These are phyloP conservation scores for Nipponia nippon DNA, from an alignment of 2,113 vertebrate genomes.

Conservation along the genomic window DNA sequence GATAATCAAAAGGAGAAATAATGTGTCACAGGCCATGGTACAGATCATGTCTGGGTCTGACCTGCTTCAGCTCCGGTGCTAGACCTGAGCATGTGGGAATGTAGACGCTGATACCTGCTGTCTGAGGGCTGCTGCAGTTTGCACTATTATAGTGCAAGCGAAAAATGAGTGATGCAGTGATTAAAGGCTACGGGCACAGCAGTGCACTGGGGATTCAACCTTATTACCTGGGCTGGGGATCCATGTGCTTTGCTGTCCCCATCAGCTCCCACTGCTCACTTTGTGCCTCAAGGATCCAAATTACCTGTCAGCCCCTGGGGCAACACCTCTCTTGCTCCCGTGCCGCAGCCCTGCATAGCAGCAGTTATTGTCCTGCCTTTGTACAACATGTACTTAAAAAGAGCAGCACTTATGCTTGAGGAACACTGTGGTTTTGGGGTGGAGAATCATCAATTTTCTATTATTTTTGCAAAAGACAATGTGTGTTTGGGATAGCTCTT, in stretches of 20 bases:
- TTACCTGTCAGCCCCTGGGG: neutral
- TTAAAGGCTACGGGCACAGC: neutral
- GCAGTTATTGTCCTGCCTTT: neutral
- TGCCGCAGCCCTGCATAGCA: neutral
- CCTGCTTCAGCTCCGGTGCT: neutral
- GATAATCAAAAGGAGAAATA: neutral
- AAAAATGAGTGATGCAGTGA: neutral
- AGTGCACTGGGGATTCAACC: neutral
- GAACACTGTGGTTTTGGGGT: neutral
- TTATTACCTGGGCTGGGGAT: neutral
- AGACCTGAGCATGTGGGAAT: neutral
- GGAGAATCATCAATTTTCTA: neutral
- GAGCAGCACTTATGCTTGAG: neutral
- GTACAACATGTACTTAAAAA: neutral
- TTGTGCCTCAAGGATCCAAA: neutral
- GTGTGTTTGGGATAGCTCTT: neutral
- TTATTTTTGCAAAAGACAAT: slow-evolving; percentile 14
- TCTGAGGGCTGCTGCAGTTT: neutral
- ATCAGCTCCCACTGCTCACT: neutral
- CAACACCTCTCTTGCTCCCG: neutral
- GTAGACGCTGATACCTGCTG: neutral
- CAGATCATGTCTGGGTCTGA: neutral
- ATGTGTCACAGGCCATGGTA: neutral
- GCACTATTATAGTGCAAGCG: neutral
- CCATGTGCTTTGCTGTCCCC: neutral